Evolutionary conservation across 2,888 invertebrate species (phyloP).

Genomic region (Drosophila anomalata): DNA sequence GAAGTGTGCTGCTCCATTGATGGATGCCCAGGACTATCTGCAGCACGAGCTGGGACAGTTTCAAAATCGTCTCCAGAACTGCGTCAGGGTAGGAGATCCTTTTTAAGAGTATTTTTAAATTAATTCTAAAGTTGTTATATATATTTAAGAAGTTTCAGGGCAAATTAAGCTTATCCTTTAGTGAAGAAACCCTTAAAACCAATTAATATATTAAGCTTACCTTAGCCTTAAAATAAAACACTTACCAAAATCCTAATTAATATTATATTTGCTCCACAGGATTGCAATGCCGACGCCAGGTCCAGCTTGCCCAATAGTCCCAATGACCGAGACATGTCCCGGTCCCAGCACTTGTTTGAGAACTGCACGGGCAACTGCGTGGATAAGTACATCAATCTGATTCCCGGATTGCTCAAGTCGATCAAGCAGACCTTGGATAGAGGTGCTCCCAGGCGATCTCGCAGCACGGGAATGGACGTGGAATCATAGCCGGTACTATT

Average conservation of each 20-base stretch:
- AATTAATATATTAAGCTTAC: too few species aligned
- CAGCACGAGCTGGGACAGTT: slow-evolving; percentile 78
- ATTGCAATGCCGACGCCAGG: slow-evolving; percentile 71
- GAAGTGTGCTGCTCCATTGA: slow-evolving; percentile 74
- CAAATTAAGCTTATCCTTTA: too few species aligned
- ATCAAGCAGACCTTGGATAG: slow-evolving; percentile 74
- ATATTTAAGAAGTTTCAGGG: too few species aligned
- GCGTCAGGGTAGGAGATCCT: slow-evolving; percentile 67
- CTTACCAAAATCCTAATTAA: neutral
- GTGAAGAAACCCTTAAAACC: too few species aligned
- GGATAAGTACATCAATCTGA: slow-evolving; percentile 74
- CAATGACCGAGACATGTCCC: slow-evolving; percentile 62
- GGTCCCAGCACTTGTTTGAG: slow-evolving; percentile 75
- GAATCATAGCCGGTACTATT: neutral
- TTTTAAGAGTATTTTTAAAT: too few species aligned
- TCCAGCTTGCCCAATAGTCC: slow-evolving; percentile 60
- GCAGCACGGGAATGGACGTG: slow-evolving; percentile 4
- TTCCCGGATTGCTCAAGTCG: slow-evolving; percentile 74
- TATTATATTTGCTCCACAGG: slow-evolving; percentile 43
- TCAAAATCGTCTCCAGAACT: slow-evolving; percentile 72
- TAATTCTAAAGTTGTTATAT: too few species aligned
- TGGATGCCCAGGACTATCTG: slow-evolving; percentile 78
- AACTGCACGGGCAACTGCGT: slow-evolving; percentile 74
- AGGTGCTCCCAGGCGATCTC: slow-evolving; percentile 57
- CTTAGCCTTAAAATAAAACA: too few species aligned